Percentiles rank a stretch among this genome's conserved stretches.
Evolutionary conservation across 2,888 invertebrate species (phyloP).

Genomic region (Drosophila mayaguana): DNA sequence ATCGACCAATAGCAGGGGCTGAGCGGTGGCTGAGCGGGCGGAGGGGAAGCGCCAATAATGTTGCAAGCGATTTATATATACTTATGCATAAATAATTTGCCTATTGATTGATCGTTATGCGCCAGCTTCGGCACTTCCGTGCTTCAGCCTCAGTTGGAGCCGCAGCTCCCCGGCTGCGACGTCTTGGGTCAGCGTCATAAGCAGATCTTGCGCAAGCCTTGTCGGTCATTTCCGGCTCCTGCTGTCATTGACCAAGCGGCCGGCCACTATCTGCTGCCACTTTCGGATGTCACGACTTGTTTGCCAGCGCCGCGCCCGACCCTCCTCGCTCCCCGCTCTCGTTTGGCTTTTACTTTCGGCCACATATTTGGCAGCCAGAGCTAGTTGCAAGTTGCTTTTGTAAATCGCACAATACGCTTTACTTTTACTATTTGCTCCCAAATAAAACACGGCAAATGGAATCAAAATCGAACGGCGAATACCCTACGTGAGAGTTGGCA

Average conservation of each 20-base stretch:
- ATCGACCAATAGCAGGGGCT: not conserved
- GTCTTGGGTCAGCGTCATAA: slow-evolving; percentile 46
- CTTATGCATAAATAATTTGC: slow-evolving; percentile 56
- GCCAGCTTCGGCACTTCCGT: slow-evolving; percentile 47
- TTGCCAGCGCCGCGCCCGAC: slow-evolving; percentile 10
- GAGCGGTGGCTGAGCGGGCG: too few species aligned
- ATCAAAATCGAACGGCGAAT: not conserved
- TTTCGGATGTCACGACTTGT: slow-evolving; percentile 53
- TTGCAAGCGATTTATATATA: slow-evolving; percentile 22
- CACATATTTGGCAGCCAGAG: slow-evolving; percentile 45
- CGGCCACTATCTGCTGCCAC: slow-evolving; percentile 11
- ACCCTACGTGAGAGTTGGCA: too few species aligned
- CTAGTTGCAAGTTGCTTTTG: slow-evolving; percentile 36
- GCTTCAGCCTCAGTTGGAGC: not conserved
- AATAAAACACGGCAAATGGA: not conserved
- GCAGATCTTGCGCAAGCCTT: slow-evolving; percentile 41
- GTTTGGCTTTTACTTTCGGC: slow-evolving; percentile 74
- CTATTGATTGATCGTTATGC: slow-evolving; percentile 64
- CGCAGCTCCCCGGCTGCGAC: slow-evolving; percentile 19
- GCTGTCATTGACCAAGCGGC: slow-evolving; percentile 56
- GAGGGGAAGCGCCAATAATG: slow-evolving; percentile 38
- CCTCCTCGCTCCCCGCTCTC: slow-evolving; percentile 33
- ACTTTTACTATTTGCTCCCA: slow-evolving; percentile 43
- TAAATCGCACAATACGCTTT: slow-evolving; percentile 32
- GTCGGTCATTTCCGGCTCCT: slow-evolving; percentile 69